Conservation (phyloP, 2,113 vertebrate genomes). For the Empidonax alnorum region DNA sequence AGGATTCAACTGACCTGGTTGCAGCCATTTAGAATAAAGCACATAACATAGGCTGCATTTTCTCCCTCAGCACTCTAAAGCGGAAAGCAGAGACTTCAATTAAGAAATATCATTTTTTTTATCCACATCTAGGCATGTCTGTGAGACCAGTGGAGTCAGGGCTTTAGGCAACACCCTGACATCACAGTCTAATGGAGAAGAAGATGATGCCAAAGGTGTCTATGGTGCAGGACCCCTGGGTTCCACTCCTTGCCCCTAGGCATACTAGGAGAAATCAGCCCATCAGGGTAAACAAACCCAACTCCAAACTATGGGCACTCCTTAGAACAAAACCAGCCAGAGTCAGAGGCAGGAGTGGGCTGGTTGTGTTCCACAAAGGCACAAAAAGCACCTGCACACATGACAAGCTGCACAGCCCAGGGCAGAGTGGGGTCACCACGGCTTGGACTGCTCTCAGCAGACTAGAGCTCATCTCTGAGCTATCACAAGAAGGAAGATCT, state of each 20-base stretch:
- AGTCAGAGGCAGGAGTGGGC: neutral
- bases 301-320: neutral
- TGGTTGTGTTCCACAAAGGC: neutral
- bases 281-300: neutral
- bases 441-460: neutral
- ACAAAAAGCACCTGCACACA: neutral
- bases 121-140: neutral
- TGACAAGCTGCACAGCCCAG: neutral
- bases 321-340: neutral
- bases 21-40: neutral
- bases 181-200: neutral
- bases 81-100: neutral
- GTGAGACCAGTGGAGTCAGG: neutral
- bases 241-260: neutral
- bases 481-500: neutral
- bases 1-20: neutral
- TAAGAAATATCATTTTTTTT: neutral
- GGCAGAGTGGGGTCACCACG: fast-evolving
- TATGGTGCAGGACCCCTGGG: neutral
- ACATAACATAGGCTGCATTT: neutral
- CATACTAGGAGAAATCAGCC: neutral
- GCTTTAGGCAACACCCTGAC: neutral
- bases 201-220: neutral
- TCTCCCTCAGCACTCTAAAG: neutral
- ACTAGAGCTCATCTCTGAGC: neutral